Evolutionary conservation across 2,797 vertebrate genomes (phyloP), one percentile per base, ranked within the genome.

Genomic region (Gobio occitaniae): DNA sequence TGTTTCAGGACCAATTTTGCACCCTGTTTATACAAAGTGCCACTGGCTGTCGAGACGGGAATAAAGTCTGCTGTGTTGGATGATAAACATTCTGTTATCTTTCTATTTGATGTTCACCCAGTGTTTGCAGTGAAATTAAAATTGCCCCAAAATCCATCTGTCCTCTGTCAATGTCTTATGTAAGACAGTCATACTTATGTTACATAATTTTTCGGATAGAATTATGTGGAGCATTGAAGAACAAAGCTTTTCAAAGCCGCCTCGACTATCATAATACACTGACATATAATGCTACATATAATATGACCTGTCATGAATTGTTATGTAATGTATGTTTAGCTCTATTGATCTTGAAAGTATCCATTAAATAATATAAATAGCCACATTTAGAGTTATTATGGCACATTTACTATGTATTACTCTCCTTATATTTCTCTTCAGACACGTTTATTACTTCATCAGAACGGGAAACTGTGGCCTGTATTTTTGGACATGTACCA

Each of bases 131-230:
- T 76, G 47, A 75, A 75, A 83, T 76, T 76, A 65, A 83, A 83
- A 75, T 83, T 52, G 44, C 70, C 59, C 44, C 47, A 52, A 83
- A 75, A 75, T 47, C 80, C 59, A 75, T 82, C 80, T 74, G 80
- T 82, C 54, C 68, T 74, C 25, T 48, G 38, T 82, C 54, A 81
- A 9, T 70, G n/a, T 71, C 80, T 71, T 71, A 81, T 81, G 44
- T 81, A 81, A 71, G 66, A 72, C 32, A 83, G 47, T 63, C 80
- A 82, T 72, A 59, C 15, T 65, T 32, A 13, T 50, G 78, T 80
- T 80, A 69, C 10, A 13, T 68, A 54, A 80, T 66, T 52, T 65
- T 15, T 66, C 2, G 7, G 48, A 48, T 9, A 52, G 19, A 52
- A 69, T 68, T 80, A 80, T 54, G 9, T 44, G 6, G 8, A 1